Base-by-base conservation (phyloP, 64 coral and sea anemone species). In the Pocillopora verrucosa region DNA sequence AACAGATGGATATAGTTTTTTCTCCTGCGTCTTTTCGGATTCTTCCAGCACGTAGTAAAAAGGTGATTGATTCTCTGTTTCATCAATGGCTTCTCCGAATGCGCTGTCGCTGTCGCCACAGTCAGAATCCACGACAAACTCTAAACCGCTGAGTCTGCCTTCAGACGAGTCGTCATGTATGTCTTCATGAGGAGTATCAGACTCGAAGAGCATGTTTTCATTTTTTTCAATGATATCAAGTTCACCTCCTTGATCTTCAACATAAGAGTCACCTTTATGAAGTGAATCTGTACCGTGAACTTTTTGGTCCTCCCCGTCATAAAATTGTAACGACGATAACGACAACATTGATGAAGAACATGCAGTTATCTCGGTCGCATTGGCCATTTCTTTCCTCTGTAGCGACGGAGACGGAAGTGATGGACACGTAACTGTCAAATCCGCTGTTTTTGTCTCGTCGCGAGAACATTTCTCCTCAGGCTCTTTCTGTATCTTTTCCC, bases 41-140 rank as follows among this genome's bases (percentile, higher is more conserved):
- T 65, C 82, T 85, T 85, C 82, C 20, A 85, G 37, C n/a, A 85
- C 82, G 56, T 85, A 58, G 41, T 85, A 85, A 72, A 85, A 85
- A 60, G 16, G 20, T 56, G 65, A 85, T 65, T 85, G 82, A 41
- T 67, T 58, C 72, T 85, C 64, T 13, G 20, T 72, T 72, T 85
- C 82, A 30, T 85, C 67, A 6, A 30, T 70, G 25, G 22, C 9
- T 11, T 70, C 67, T 70, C 25, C 67, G 5, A 25, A 24, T 24
- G 19, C 67, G 25, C 67, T 70, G 67, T 11, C 63, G 6, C 13
- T 24, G 36, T 85, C 82, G 35, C 82, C 70, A 26, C 64, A 85
- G 37, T 85, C 82, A n/a, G 65, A 72, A 19, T 85, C 82, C 56
- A 85, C 16, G 13, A 85, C 22, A 16, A 85, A 16, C 25, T 85